Conservation (phyloP, 2,888 invertebrate genomes). For the Philereme vetulata region DNA sequence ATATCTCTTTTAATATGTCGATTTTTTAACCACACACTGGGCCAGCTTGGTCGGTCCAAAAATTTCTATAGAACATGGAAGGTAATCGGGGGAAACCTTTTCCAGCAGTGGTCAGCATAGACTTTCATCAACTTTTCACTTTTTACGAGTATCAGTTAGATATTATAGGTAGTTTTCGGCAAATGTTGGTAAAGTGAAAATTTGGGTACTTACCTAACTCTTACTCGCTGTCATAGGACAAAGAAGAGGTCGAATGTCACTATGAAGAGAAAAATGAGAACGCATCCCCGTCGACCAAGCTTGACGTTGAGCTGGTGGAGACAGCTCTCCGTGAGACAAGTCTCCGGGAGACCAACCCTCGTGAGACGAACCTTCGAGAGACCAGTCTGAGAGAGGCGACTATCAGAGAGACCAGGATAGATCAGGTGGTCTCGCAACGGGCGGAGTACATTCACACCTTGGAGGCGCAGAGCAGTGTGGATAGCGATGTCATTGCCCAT, state of each 20-base stretch:
- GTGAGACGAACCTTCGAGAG: slow-evolving; percentile 19
- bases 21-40: too few relatives aligned
- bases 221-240: slow-evolving; percentile 54
- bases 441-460: slow-evolving; percentile 76
- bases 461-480: slow-evolving; percentile 81
- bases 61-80: too few relatives aligned
- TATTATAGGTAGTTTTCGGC: too few relatives aligned
- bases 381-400: slow-evolving; percentile 52
- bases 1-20: too few relatives aligned
- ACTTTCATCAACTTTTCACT: too few relatives aligned
- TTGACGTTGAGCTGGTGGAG: slow-evolving; percentile 67
- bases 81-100: too few relatives aligned
- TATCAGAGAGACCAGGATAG: slow-evolving; percentile 86
- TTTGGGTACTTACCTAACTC: background rate
- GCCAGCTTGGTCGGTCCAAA: too few relatives aligned
- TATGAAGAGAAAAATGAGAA: slow-evolving; percentile 81
- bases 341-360: slow-evolving; percentile 12
- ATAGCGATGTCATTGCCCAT: slow-evolving; percentile 86
- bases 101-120: too few relatives aligned
- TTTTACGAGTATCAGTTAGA: too few relatives aligned
- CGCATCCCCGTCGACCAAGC: slow-evolving; percentile 53
- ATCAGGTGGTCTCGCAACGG: slow-evolving; percentile 78
- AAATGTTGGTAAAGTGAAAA: too few relatives aligned
- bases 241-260: slow-evolving; percentile 77
- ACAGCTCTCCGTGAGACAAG: slow-evolving; percentile 48